phyloP scores from a whole-genome alignment of 2,888 invertebrate genomes.

The Cerastis leucographa region DNA sequence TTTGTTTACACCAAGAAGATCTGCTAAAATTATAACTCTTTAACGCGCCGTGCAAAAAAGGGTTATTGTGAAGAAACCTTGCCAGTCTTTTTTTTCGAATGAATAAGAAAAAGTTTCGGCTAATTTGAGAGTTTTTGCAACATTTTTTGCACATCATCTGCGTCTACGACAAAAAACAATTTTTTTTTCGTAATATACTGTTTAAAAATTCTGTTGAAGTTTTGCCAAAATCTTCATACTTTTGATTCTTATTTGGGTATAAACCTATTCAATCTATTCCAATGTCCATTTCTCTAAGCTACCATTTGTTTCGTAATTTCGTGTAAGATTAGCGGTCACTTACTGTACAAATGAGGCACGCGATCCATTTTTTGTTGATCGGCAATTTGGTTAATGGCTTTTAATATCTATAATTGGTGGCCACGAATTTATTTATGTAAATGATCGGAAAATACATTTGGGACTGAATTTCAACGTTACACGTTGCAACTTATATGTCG shows the following conservation, averaged over 20 bases:
- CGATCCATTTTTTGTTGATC: slow-evolving; percentile 56
- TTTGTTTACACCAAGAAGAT: slow-evolving; percentile 78
- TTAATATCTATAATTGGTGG: slow-evolving; percentile 48
- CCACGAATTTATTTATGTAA: slow-evolving; percentile 37
- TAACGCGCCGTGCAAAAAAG: slow-evolving; percentile 80
- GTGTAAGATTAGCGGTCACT: slow-evolving; percentile 57
- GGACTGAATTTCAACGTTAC: not conserved
- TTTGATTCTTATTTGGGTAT: not conserved
- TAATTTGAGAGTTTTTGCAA: slow-evolving; percentile 73
- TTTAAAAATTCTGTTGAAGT: slow-evolving; percentile 12
- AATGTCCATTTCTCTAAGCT: slow-evolving; percentile 21
- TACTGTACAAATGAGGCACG: slow-evolving; percentile 59
- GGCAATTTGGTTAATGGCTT: slow-evolving; percentile 55
- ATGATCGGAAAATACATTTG: slow-evolving; percentile 28
- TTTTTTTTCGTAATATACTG: slow-evolving; percentile 35
- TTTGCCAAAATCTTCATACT: slow-evolving; percentile 25
- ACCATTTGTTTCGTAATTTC: slow-evolving; percentile 40
- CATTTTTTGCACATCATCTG: slow-evolving; percentile 60
- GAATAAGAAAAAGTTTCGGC: slow-evolving; percentile 67
- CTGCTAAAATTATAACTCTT: slow-evolving; percentile 84
- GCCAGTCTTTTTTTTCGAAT: slow-evolving; percentile 67
- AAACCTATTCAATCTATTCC: slow-evolving; percentile 29
- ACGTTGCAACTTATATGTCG: not conserved
- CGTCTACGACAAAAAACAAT: slow-evolving; percentile 47
- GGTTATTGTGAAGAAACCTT: slow-evolving; percentile 63